phyloP scores from a whole-genome alignment of 2,888 invertebrate species.

The Monochamus alternatus region DNA sequence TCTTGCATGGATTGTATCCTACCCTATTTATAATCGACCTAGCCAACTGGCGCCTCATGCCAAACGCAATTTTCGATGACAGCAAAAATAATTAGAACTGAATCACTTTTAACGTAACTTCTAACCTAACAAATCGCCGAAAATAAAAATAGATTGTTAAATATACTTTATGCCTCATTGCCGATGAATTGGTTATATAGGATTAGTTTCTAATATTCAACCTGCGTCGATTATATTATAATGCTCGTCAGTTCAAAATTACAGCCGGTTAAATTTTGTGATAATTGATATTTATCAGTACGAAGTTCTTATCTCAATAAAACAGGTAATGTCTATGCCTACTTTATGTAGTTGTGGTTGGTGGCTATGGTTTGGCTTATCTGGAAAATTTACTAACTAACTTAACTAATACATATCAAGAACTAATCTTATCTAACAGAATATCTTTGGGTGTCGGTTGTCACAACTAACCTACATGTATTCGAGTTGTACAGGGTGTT shows the following conservation, averaged over 20 bases:
- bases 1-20: neutral
- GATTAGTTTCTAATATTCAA: neutral
- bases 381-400: neutral
- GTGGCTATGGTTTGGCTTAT: neutral
- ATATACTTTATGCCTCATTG: slow-evolving; percentile 10
- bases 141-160: slow-evolving; percentile 27
- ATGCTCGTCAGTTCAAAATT: neutral
- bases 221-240: neutral
- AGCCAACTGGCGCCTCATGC: slow-evolving; percentile 2
- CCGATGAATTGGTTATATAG: neutral
- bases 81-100: neutral
- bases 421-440: neutral
- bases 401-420: neutral
- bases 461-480: no score
- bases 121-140: slow-evolving; percentile 30
- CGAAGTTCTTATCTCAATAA: neutral
- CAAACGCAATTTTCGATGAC: neutral
- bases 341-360: neutral
- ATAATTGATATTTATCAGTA: neutral
- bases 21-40: neutral
- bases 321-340: neutral
- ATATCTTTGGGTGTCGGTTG: no score
- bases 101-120: neutral
- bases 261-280: neutral
- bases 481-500: no score